Evolutionary conservation across 2,113 vertebrate genomes (phyloP).

Genomic region (Cygnus atratus): DNA sequence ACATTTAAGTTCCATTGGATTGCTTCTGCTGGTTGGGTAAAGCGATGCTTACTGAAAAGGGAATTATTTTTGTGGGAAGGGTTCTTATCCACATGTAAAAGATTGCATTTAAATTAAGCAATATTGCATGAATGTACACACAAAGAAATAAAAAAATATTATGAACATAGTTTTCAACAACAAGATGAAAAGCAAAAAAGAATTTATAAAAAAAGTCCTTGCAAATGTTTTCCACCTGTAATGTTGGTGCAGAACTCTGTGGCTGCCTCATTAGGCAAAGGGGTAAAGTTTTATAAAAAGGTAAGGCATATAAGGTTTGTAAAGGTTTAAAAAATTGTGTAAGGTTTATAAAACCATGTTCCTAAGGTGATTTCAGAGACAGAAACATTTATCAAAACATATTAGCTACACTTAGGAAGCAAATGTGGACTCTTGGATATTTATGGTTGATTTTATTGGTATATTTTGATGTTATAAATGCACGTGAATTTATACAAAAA

Average conservation of each 20-base stretch:
- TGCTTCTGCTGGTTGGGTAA: not conserved
- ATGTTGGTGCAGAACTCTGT: not conserved
- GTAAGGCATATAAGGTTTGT: not conserved
- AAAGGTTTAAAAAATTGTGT: not conserved
- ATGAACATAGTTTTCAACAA: not conserved
- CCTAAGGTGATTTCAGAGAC: not conserved
- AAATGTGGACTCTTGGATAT: not conserved
- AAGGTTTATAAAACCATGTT: not conserved
- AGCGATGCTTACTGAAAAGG: not conserved
- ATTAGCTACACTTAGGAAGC: not conserved
- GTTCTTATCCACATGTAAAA: not conserved
- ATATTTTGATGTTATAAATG: not conserved
- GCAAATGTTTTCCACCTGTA: not conserved
- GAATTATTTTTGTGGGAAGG: not conserved
- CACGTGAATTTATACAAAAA: not conserved
- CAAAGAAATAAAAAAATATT: not conserved
- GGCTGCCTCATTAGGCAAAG: not conserved
- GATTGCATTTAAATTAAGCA: not conserved
- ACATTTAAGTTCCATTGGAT: not conserved
- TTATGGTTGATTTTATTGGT: not conserved
- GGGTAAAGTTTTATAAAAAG: not conserved
- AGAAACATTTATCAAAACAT: not conserved
- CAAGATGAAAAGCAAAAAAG: not conserved
- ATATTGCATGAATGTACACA: not conserved
- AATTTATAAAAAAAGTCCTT: accelerated